A percentile compares a stretch with the other conserved stretches of the same genome.
These are phyloP conservation scores for Passer domesticus DNA, from an alignment of 2,113 vertebrate genomes.

Conservation along the genomic window DNA sequence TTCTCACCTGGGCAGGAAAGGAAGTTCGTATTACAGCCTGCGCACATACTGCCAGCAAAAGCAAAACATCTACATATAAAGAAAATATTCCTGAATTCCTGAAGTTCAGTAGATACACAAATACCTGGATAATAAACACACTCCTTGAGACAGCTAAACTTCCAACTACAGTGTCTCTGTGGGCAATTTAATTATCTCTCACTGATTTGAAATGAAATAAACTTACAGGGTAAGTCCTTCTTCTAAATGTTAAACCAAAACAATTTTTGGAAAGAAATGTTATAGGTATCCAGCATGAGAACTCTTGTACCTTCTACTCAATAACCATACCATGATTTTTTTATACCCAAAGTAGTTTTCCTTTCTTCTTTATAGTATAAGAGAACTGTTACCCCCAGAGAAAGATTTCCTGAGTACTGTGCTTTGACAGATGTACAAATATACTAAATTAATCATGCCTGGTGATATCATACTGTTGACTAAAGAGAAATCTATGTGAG, in stretches of 20 bases:
- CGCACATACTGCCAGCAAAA: background rate
- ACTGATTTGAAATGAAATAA: background rate
- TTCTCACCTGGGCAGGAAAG: background rate
- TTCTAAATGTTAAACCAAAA: background rate
- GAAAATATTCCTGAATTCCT: background rate
- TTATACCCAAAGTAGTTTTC: background rate
- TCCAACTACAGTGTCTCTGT: background rate
- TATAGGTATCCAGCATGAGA: background rate
- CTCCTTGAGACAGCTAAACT: background rate
- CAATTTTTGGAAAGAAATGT: background rate
- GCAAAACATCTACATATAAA: background rate
- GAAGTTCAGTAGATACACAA: background rate
- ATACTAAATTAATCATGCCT: background rate
- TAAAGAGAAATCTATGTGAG: background rate
- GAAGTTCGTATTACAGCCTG: background rate
- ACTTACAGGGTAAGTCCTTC: background rate
- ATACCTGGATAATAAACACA: background rate
- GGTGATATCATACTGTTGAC: background rate
- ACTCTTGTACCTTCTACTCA: background rate
- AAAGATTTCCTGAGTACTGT: background rate
- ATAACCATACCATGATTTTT: background rate
- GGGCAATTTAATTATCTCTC: background rate
- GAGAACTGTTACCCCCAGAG: background rate
- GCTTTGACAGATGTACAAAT: background rate
- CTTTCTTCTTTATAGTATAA: background rate